Percentiles rank a stretch among this genome's conserved stretches.
Conservation (phyloP, 1,140 invertebrate genomes). For the Mesaphorura yosii region DNA sequence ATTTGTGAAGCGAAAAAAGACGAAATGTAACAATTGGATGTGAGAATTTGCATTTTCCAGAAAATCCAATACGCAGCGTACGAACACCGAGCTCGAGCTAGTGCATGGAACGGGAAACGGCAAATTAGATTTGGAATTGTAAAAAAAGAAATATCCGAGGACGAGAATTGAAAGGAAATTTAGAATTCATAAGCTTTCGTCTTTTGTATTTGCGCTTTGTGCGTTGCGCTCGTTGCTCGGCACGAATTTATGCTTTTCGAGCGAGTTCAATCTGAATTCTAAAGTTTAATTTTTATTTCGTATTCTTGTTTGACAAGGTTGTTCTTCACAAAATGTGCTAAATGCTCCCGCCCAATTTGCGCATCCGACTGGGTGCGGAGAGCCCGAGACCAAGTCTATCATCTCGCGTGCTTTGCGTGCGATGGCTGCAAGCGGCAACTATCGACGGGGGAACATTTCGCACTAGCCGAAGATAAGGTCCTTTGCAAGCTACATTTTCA, state of each 20-base stretch:
- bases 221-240: no score
- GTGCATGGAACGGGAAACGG: no score
- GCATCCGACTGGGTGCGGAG: conserved; percentile 93
- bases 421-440: conserved; percentile 93
- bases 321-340: conserved; percentile 91
- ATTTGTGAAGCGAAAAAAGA: conserved; percentile 20
- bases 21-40: conserved; percentile 13
- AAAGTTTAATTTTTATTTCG: no score
- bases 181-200: no score
- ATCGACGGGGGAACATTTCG: conserved; percentile 95
- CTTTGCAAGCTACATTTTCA: conserved; percentile 93
- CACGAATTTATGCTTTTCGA: no score
- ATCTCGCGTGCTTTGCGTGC: conserved; percentile 96
- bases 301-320: no score
- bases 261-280: no score
- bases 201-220: no score
- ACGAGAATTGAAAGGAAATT: no score
- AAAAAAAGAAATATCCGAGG: no score
- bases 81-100: no score
- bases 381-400: conserved; percentile 71
- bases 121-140: not conserved
- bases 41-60: conserved; percentile 4
- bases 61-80: no score
- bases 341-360: conserved; percentile 81
- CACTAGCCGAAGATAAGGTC: conserved; percentile 78